These are phyloP conservation scores for Aphyosemion australe DNA, from an alignment of 2,113 vertebrate species.

Conservation along the genomic window DNA sequence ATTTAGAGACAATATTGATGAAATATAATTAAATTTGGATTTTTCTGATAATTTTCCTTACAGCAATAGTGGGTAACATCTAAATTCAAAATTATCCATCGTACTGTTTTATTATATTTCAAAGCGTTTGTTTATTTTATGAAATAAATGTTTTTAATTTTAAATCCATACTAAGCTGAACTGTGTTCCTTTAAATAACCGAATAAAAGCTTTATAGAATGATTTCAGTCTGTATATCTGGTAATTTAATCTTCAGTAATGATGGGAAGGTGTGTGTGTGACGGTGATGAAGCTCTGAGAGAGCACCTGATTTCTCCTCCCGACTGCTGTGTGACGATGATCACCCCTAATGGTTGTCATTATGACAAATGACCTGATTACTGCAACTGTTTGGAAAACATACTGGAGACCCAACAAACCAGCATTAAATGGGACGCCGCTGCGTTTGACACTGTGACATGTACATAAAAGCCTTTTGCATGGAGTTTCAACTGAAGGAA, in stretches of 20 bases:
- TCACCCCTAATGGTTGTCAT: slow-evolving; percentile 76
- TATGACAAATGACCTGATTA: slow-evolving; percentile 83
- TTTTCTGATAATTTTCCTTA: not conserved
- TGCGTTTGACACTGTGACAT: slow-evolving; percentile 57
- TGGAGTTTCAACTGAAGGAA: slow-evolving; percentile 16
- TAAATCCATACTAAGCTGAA: not conserved
- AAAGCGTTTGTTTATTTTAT: not conserved
- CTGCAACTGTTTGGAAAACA: slow-evolving; percentile 72
- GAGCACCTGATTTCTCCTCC: slow-evolving; percentile 69
- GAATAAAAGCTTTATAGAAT: not conserved
- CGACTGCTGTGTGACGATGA: slow-evolving; percentile 69
- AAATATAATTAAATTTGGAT: too few relatives aligned
- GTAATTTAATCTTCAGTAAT: slow-evolving; percentile 13
- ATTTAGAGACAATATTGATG: not conserved
- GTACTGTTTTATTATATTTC: not conserved
- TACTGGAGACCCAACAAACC: slow-evolving; percentile 69
- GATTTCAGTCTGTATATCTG: not conserved
- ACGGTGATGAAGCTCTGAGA: slow-evolving; percentile 49
- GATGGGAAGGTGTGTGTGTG: slow-evolving; percentile 10
- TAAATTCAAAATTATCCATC: not conserved
- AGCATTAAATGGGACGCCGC: slow-evolving; percentile 59
- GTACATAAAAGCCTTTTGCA: slow-evolving; percentile 38
- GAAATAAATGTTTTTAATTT: not conserved
- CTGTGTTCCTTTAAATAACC: not conserved
- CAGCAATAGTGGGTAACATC: not conserved